These are phyloP conservation scores for Phymorhynchus buccinoides DNA, from an alignment of 1,140 invertebrate genomes.

Conservation along the genomic window DNA sequence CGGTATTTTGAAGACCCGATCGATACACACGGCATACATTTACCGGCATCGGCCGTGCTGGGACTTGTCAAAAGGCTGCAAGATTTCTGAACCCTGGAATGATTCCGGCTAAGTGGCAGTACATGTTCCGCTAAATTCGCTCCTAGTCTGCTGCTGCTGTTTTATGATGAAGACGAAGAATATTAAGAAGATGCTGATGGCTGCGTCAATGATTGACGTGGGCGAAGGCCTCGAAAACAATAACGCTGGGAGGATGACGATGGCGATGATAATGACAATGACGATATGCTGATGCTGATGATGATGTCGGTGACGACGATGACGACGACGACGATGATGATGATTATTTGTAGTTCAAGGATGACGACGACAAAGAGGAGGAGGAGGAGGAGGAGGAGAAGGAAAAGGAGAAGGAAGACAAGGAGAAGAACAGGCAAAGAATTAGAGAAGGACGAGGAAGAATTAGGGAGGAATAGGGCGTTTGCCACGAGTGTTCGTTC, in stretches of 20 bases:
- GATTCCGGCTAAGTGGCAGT: not conserved
- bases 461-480: not conserved
- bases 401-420: not conserved
- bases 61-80: not conserved
- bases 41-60: not conserved
- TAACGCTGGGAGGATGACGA: too few species aligned
- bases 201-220: not conserved
- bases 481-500: not conserved
- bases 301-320: not conserved
- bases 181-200: not conserved
- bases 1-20: not conserved
- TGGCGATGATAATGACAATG: too few species aligned
- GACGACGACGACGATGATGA: not conserved
- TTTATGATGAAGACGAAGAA: too few species aligned
- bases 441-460: not conserved
- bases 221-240: not conserved
- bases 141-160: too few species aligned
- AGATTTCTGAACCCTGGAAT: constrained; percentile 7
- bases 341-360: too few species aligned
- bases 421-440: not conserved
- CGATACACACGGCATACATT: too few species aligned
- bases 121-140: too few species aligned
- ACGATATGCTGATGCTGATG: too few species aligned
- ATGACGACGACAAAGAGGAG: not conserved
- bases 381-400: not conserved